These are phyloP conservation scores for Drosophila lutescens DNA, from an alignment of 2,888 invertebrate species.

Conservation along the genomic window DNA sequence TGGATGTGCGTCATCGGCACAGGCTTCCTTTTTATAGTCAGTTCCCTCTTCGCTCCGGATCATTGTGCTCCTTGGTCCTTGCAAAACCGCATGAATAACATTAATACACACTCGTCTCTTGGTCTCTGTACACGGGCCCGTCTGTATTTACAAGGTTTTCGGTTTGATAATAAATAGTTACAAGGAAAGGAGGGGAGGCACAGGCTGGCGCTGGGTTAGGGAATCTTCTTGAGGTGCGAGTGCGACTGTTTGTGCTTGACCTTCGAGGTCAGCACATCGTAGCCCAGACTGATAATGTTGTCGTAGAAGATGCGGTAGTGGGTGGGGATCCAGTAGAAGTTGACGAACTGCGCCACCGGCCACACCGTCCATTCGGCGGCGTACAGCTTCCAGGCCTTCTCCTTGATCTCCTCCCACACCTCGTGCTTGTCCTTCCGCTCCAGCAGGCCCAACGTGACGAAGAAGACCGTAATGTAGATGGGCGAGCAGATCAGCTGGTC, in stretches of 20 bases:
- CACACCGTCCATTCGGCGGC: slow-evolving; percentile 95
- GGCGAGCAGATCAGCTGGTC: slow-evolving; percentile 95
- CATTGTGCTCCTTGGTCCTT: not conserved
- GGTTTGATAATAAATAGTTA: slow-evolving; percentile 33
- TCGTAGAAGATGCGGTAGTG: slow-evolving; percentile 94
- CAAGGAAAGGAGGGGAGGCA: not conserved
- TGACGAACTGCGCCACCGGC: slow-evolving; percentile 97
- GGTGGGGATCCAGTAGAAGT: slow-evolving; percentile 94
- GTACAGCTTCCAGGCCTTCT: slow-evolving; percentile 91
- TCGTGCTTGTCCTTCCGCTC: slow-evolving; percentile 87
- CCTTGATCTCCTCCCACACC: slow-evolving; percentile 88
- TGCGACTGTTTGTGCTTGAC: slow-evolving; percentile 87
- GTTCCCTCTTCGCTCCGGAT: not conserved
- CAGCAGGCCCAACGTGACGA: slow-evolving; percentile 89
- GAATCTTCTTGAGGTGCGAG: slow-evolving; percentile 44
- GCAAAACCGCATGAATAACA: not conserved
- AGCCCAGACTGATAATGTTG: slow-evolving; percentile 92
- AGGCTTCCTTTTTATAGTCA: slow-evolving; percentile 13
- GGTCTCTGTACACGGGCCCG: slow-evolving; percentile 29
- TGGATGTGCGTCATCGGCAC: slow-evolving; percentile 37
- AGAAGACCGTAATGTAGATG: slow-evolving; percentile 90
- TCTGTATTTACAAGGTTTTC: slow-evolving; percentile 42
- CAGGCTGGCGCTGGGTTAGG: slow-evolving; percentile 20
- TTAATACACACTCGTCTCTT: not conserved
- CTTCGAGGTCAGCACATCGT: slow-evolving; percentile 93